Evolutionary conservation across 1,140 invertebrate species (phyloP).

Genomic region (Lamellibrachia luymesi): DNA sequence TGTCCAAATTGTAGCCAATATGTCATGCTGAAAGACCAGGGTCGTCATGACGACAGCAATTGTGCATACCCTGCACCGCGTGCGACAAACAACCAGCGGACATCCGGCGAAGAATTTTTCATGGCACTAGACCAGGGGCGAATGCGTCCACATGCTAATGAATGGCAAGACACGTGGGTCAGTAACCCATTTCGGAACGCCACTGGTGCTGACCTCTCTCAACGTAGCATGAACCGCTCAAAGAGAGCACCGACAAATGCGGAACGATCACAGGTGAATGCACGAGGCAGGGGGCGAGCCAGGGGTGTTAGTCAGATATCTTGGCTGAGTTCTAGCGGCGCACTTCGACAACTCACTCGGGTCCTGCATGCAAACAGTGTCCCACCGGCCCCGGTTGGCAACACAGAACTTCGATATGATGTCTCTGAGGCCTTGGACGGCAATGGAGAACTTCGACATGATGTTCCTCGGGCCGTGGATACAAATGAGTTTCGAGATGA

Average conservation of each 20-base stretch:
- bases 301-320: neutral
- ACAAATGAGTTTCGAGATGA: neutral
- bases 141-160: neutral
- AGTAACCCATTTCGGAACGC: slow-evolving; percentile 8
- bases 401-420: neutral
- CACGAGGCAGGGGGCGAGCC: neutral
- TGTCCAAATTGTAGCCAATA: slow-evolving; percentile 66
- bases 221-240: slow-evolving; percentile 17
- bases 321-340: neutral
- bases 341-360: neutral
- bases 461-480: neutral
- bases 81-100: slow-evolving; percentile 20
- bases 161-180: neutral
- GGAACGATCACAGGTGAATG: neutral
- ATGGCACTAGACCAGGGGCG: slow-evolving; percentile 14
- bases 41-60: slow-evolving; percentile 65
- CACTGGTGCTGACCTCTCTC: neutral
- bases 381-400: no score
- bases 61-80: slow-evolving; percentile 43
- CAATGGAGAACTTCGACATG: neutral
- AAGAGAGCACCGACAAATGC: slow-evolving; percentile 19
- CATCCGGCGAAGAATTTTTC: neutral
- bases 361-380: neutral
- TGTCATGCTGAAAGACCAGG: slow-evolving; percentile 68
- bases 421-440: no score